Base-by-base conservation (phyloP, 2,797 vertebrate genomes). In the Aselliscus stoliczkanus region DNA sequence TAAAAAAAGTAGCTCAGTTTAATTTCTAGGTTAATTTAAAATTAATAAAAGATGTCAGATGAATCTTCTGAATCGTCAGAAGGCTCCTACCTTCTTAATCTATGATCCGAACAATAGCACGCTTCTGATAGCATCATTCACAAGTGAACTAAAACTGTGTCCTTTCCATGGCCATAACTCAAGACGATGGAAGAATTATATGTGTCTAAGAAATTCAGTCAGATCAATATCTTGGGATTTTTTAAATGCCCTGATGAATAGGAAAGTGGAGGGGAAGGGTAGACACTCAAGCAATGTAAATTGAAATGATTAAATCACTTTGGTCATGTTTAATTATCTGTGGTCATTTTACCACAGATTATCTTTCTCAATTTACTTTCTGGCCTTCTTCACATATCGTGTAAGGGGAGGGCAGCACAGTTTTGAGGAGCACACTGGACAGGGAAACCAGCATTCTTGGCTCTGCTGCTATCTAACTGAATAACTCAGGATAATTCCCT, bases 21-120 rank as follows among this genome's bases (percentile, higher is more conserved):
- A 95, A 96, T 95, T 94, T 96, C 80, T 77, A 94, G 76, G 69
- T 90, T 97, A 96, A 95, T 96, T 96, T 96, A 95, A 96, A 96
- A 97, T 95, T 96, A 96, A 95, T 96, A 96, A 96, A 90, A 94
- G 39, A 77, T 92, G 65, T 93, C 84, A 89, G 69, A 50, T 64
- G 77, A 86, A 82, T 82, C 42, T 42, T 42, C 42, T 42, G 42
- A 42, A 42, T 42, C 42, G 9, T 94, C 87, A 67, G 76, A 94
- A 96, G 62, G 37, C 52, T 85, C 42, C 89, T 79, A 81, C 83
- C 42, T 93, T 96, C 73, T 88, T 79, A 90, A 88, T 94, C 93
- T 95, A 60, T 25, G 50, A 93, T 73, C 79, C 70, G 86, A 94
- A 77, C 76, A 90, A 69, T 67, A 64, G n/a, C 44, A 50, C 4